Base-by-base conservation (phyloP, 1,140 invertebrate genomes). In the Mamestra configurata region DNA sequence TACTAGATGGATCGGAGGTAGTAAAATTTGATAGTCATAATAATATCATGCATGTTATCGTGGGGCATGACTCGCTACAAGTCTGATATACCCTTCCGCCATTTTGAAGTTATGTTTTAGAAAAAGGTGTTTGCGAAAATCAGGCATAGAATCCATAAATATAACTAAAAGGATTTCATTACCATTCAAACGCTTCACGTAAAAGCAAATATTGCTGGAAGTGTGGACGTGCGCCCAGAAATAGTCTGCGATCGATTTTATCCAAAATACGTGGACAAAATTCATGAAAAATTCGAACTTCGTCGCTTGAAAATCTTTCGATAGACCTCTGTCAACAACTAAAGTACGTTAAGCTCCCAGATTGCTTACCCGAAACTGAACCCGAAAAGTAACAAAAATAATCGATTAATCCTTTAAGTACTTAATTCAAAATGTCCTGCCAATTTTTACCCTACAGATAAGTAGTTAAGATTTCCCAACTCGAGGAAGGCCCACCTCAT, bases 401-500 rank as follows among this genome's bases (percentile, higher is more conserved):
- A 40, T 13, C 22, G n/a, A 64, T 68, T 46, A 49, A 27, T 4
- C 37, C 20, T 13, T 68, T 11, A 46, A 68, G 40, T 24, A n/a
- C n/a, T n/a, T n/a, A 18, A 66, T 43, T 43, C 43, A n/a, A 53
- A 53, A 71, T 15, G 11, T 31, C 6, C 27, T 24, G 22, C 3
- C 18, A 51, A 15, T 35, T 51, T 71, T 35, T 53, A 18, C 35
- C 24, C 46, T 71, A 11, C n/a, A 15, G 27, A 53, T 71, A n/a
- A n/a, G 13, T 3, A 11, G 11, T 27, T 15, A 46, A 20, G 18
- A 18, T 7, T 51, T 31, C 43, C 68, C 43, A 31, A 49, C 20
- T 4, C 43, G 24, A 46, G 43, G 57, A 27, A 46, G 10, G 46
- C 46, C 57, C 43, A 77, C 31, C 75, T 77, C 75, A 53, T 77